Conservation (phyloP, 2,113 vertebrate species). For the Lepisosteus osseus region DNA sequence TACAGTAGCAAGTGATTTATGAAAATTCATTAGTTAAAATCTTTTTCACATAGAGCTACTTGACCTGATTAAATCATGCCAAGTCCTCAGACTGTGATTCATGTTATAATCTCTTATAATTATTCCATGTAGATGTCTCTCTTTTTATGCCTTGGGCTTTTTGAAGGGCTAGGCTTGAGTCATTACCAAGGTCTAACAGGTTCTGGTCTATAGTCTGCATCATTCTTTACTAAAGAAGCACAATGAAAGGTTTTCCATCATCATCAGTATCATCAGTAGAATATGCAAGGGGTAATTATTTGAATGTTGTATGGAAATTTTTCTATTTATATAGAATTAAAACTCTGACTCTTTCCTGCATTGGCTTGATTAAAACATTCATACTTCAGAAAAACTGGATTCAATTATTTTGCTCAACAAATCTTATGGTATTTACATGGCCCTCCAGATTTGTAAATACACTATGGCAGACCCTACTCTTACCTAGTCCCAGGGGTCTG, state of each 20-base stretch:
- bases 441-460: too few species aligned
- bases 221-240: neutral
- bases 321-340: neutral
- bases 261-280: neutral
- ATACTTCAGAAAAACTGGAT: too few species aligned
- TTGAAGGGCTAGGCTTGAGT: constrained; percentile 4
- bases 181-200: constrained; percentile 3
- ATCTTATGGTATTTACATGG: too few species aligned
- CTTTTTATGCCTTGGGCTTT: constrained; percentile 6
- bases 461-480: too few species aligned
- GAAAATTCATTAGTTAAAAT: constrained; percentile 1
- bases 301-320: neutral
- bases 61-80: constrained; percentile 13
- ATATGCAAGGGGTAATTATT: neutral
- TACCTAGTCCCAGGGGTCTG: too few species aligned
- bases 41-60: neutral
- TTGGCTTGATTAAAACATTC: neutral
- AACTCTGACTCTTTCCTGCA: neutral
- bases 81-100: neutral
- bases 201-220: neutral
- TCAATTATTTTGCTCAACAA: too few species aligned
- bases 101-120: constrained; percentile 1
- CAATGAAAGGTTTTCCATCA: neutral
- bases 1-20: neutral
- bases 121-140: constrained; percentile 10